Conservation (phyloP, 2,113 vertebrate species). For the Leucosticte australis region DNA sequence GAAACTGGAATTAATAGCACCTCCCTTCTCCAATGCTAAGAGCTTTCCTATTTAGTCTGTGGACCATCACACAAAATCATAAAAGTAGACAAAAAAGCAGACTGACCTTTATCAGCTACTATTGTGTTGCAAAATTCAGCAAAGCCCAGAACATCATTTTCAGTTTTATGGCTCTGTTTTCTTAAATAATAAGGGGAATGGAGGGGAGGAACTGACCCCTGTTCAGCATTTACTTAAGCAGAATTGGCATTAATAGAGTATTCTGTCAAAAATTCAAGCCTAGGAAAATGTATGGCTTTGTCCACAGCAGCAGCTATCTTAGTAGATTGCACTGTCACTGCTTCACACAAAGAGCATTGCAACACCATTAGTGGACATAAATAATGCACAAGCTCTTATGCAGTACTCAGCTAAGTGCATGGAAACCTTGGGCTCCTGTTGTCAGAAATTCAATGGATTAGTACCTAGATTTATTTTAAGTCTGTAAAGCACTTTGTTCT, state of each 20-base stretch:
- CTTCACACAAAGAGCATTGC: constrained; percentile 89
- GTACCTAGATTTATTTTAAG: constrained; percentile 98
- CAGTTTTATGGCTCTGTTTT: constrained; percentile 76
- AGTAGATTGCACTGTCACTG: constrained; percentile 91
- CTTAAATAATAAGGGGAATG: constrained; percentile 74
- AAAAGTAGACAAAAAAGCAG: constrained; percentile 74
- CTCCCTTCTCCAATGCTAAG: constrained; percentile 68
- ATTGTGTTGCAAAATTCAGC: constrained; percentile 74
- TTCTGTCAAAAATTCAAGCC: constrained; percentile 85
- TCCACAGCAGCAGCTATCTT: constrained; percentile 93
- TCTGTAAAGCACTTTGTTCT: constrained; percentile 91
- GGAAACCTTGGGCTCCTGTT: constrained; percentile 95
- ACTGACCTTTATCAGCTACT: constrained; percentile 73
- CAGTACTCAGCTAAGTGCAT: constrained; percentile 97
- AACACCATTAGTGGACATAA: constrained; percentile 98
- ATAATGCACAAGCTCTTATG: constrained; percentile 96
- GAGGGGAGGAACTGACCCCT: constrained; percentile 78
- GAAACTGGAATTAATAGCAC: constrained; percentile 75
- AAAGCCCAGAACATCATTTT: constrained; percentile 76
- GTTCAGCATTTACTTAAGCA: constrained; percentile 88
- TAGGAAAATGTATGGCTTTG: constrained; percentile 91
- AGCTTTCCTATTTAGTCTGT: constrained; percentile 73
- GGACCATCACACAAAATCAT: constrained; percentile 75
- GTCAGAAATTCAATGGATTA: constrained; percentile 99
- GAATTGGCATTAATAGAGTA: constrained; percentile 95